These are phyloP conservation scores for Polydrusus cervinus DNA, from an alignment of 2,888 invertebrate genomes.

Conservation along the genomic window DNA sequence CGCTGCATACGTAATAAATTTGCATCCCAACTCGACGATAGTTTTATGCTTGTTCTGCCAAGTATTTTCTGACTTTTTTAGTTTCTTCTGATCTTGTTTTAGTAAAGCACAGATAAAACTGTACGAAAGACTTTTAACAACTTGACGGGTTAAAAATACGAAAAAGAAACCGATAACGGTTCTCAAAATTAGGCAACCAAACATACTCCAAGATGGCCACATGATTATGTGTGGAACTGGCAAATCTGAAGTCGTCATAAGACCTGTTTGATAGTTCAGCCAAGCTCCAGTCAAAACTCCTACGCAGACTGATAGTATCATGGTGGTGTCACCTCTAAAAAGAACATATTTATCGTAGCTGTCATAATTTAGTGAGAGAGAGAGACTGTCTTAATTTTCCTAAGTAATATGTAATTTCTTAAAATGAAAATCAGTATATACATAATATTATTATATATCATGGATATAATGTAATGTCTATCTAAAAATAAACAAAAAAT, in stretches of 20 bases:
- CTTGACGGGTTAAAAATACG: constrained; percentile 79
- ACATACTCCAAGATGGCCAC: constrained; percentile 85
- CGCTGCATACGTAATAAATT: constrained; percentile 86
- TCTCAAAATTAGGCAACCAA: constrained; percentile 79
- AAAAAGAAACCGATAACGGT: constrained; percentile 85
- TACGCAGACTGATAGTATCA: constrained; percentile 87
- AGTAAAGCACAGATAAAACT: constrained; percentile 81
- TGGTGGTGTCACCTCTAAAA: constrained; percentile 90
- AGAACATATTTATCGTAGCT: constrained; percentile 57
- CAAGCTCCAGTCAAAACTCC: constrained; percentile 88
- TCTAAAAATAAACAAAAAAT: no score
- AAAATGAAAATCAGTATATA: no score
- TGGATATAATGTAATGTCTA: no score
- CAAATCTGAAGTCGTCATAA: constrained; percentile 75
- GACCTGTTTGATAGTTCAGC: constrained; percentile 88
- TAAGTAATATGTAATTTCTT: no score
- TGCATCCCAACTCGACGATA: constrained; percentile 87
- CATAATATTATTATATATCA: no score
- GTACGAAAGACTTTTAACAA: constrained; percentile 82
- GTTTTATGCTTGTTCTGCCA: constrained; percentile 82
- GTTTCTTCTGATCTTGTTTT: constrained; percentile 78
- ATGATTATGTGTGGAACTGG: constrained; percentile 82
- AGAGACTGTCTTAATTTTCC: no score
- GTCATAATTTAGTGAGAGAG: no score
- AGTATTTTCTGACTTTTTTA: constrained; percentile 78